Base-by-base conservation (phyloP, 2,888 invertebrate species). In the Standfussiana lucernea region DNA sequence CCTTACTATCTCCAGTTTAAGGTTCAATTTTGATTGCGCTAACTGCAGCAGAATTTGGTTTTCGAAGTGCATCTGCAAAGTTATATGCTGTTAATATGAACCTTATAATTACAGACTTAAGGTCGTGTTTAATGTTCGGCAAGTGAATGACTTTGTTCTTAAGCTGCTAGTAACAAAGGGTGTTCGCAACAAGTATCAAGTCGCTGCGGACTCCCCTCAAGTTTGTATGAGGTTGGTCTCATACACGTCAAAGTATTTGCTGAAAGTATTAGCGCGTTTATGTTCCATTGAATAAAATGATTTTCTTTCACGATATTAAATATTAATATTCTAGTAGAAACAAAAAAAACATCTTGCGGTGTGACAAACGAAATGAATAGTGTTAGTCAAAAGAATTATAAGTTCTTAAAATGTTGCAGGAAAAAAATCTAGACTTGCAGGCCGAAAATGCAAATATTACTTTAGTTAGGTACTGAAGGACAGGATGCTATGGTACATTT, bases 201-300 rank as follows among this genome's bases (percentile, higher is more conserved):
- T 93, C 93, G 88, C 91, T 90, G 91, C 88, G 82, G 91, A 91
- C 90, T 92, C 93, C 93, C 92, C 92, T 91, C 87, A 86, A 89
- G 90, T 93, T 93, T 92, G 93, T 91, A 78, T 91, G 92, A 92
- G 94, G 93, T 93, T 93, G 93, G 94, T 93, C 93, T 93, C 93
- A 91, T 93, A 89, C 90, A 91, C 91, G 94, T 91, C 92, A 90
- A 90, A 93, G 92, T 95, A 94, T 95, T 95, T 95, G 93, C 93
- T 93, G 92, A 93, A 94, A 94, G 94, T 95, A 95, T 95, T 95
- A 94, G 87, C 89, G 86, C 90, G 85, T 88, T 79, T 70, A 67
- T 35, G 61, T 81, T 83, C 81, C 84, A 86, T 84, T 85, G 76
- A n/a, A 24, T n/a, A n/a, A n/a, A 15, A n/a, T 2, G 15, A 0